Evolutionary conservation across 1,140 invertebrate genomes (phyloP), one percentile per base, ranked within the genome.

Genomic region (Apocrypta bakeri): DNA sequence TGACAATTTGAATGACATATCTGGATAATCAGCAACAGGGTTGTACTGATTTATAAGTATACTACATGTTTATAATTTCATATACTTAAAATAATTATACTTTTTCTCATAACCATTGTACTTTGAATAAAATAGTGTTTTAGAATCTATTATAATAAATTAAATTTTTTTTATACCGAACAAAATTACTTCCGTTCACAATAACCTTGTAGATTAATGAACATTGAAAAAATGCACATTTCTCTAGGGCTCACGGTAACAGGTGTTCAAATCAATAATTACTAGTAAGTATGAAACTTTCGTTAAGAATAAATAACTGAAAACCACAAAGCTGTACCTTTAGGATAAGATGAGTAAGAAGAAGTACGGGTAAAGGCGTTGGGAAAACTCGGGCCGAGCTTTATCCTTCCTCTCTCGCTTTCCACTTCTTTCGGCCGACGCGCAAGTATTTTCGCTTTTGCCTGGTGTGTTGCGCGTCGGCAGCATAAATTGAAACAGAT

Each of bases 401-500:
- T 82, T 81, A 84, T 77, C 75, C 64, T 81, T 81, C 74, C 63
- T 64, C 48, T 77, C 61, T 80, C 24, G 24, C 24, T 74, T n/a
- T 21, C 21, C 14, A 33, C 73, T 74, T 63, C 68, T 42, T 64
- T 66, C 63, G 12, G 27, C 17, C 24, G 40, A 74, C 78, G 83
- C 69, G 63, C 73, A 85, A 85, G 84, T 86, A 87, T 87, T 87
- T 88, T 87, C 85, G 83, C 77, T 88, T 87, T 87, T 85, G 83
- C 69, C 64, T 17, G 74, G 80, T 75, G 79, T 68, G 74, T 84
- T 76, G 77, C 80, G 77, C 85, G 87, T 88, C 85, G 88, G 86
- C 86, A 84, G 89, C 88, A 90, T 90, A 90, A 91, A 91, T 91
- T 91, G 90, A 91, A 91, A 91, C 90, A 89, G 90, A 91, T 91